A percentile compares a stretch with the other conserved stretches of the same genome.
Evolutionary conservation across 2,888 invertebrate genomes (phyloP).

Genomic region (Entomobrya proxima): DNA sequence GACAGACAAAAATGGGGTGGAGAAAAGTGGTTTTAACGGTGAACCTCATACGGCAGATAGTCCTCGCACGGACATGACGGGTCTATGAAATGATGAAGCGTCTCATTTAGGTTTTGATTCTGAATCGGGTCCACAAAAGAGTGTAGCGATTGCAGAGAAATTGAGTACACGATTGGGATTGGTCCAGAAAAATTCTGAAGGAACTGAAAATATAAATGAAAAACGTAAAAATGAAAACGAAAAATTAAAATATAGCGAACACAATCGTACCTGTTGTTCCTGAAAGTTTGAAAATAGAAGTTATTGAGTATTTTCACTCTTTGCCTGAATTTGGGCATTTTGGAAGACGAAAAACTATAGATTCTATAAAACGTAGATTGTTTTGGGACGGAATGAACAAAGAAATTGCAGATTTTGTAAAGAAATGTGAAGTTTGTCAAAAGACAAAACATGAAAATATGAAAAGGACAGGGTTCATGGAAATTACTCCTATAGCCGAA

Average conservation of each 20-base stretch:
- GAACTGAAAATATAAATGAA: not conserved
- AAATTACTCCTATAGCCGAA: not conserved
- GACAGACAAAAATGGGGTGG: not conserved
- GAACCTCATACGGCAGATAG: not conserved
- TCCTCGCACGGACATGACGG: not conserved
- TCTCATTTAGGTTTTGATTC: not conserved
- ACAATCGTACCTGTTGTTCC: constrained; percentile 57
- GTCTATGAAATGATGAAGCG: too few species aligned
- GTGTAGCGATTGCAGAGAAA: not conserved
- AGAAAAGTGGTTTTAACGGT: not conserved
- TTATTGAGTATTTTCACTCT: constrained; percentile 63
- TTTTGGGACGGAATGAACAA: constrained; percentile 66
- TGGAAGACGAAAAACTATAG: constrained; percentile 56
- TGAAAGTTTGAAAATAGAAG: constrained; percentile 14
- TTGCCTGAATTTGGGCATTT: constrained; percentile 67
- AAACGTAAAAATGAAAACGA: not conserved
- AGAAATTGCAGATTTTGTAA: constrained; percentile 61
- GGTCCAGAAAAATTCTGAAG: not conserved
- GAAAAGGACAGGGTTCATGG: constrained; percentile 39
- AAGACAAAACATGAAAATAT: constrained; percentile 37
- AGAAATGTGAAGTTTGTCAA: constrained; percentile 61
- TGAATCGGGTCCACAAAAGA: not conserved
- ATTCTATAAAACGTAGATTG: constrained; percentile 47
- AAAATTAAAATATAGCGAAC: not conserved
- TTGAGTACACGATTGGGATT: not conserved